Evolutionary conservation across 1,140 invertebrate species (phyloP).

Genomic region (Drosophila dunni): DNA sequence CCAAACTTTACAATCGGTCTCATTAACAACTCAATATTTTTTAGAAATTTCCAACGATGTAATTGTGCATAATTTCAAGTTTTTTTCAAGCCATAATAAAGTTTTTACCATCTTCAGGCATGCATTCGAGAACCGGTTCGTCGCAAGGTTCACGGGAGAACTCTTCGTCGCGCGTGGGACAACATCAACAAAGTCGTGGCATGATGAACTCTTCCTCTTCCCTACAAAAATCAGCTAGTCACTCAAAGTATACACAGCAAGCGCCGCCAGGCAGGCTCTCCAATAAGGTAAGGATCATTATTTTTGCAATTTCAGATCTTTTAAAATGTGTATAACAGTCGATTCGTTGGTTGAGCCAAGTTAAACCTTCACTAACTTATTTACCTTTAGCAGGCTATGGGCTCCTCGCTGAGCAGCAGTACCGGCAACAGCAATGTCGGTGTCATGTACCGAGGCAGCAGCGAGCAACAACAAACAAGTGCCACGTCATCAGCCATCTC

Average conservation of each 20-base stretch:
- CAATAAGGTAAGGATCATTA: constrained; percentile 54
- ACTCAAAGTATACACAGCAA: constrained; percentile 75
- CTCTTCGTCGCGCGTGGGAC: constrained; percentile 69
- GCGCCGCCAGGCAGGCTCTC: constrained; percentile 50
- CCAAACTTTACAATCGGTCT: no score
- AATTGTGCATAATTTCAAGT: no score
- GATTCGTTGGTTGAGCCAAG: not conserved
- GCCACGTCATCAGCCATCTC: constrained; percentile 8
- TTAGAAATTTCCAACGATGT: no score
- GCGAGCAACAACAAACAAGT: constrained; percentile 33
- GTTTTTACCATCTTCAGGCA: constrained; percentile 66
- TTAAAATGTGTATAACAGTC: not conserved
- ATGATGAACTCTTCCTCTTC: constrained; percentile 59
- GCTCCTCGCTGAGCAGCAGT: constrained; percentile 21
- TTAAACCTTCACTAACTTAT: not conserved
- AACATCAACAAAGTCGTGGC: constrained; percentile 60
- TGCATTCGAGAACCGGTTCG: constrained; percentile 86
- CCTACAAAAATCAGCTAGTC: constrained; percentile 79
- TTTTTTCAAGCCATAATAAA: no score
- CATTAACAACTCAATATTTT: no score
- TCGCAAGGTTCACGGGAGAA: constrained; percentile 85
- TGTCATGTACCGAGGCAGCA: constrained; percentile 49
- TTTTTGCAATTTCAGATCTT: not conserved
- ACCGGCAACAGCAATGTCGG: constrained; percentile 19
- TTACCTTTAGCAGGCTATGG: constrained; percentile 13